Conservation (phyloP, 2,797 vertebrate genomes). For the Chiloscyllium punctatum region DNA sequence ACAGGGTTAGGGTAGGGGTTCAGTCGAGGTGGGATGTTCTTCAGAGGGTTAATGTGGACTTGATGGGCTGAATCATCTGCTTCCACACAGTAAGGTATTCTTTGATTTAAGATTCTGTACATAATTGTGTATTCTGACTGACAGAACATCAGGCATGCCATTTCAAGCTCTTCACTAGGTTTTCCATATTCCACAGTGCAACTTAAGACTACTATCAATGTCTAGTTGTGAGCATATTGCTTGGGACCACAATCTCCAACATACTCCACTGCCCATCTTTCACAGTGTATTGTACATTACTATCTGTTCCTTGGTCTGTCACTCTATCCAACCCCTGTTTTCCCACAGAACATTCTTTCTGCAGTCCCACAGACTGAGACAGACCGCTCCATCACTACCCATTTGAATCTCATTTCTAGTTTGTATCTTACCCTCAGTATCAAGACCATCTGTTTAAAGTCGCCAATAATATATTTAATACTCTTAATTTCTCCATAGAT, state of each 20-base stretch:
- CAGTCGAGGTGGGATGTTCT: too few relatives aligned
- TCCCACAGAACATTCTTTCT: not conserved
- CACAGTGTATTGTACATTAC: not conserved
- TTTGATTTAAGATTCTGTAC: too few relatives aligned
- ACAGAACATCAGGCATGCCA: not conserved
- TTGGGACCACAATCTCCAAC: not conserved
- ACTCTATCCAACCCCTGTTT: not conserved
- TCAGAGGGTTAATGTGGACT: too few relatives aligned
- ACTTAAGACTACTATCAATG: not conserved
- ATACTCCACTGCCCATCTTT: not conserved
- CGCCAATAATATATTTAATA: not conserved
- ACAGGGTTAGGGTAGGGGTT: too few relatives aligned
- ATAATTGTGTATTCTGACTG: too few relatives aligned
- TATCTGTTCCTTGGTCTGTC: not conserved
- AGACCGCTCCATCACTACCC: not conserved
- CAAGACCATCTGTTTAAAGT: not conserved
- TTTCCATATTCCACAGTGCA: not conserved
- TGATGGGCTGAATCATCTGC: too few relatives aligned
- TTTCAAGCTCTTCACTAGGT: not conserved
- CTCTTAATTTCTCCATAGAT: not conserved
- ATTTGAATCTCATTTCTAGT: not conserved
- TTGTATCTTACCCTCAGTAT: not conserved
- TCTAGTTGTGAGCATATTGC: not conserved
- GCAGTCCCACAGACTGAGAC: not conserved
- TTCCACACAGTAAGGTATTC: too few relatives aligned